These are phyloP conservation scores for Hylaeus anthracinus DNA, from an alignment of 1,140 invertebrate genomes.

Conservation along the genomic window DNA sequence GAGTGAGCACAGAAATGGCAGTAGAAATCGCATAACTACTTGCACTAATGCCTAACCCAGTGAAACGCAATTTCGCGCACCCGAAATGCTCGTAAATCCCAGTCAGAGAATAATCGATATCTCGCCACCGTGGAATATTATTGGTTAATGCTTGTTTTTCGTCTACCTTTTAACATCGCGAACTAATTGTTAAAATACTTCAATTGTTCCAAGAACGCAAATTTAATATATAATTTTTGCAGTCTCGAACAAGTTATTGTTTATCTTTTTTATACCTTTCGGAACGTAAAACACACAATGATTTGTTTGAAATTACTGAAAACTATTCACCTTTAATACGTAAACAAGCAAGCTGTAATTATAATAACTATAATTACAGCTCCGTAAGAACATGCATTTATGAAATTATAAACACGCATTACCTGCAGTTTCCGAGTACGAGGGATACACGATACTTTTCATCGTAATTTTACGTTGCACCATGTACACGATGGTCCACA, in stretches of 20 bases:
- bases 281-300: too few relatives aligned
- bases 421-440: constrained; percentile 14
- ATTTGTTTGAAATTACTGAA: too few relatives aligned
- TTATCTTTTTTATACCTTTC: too few relatives aligned
- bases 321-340: too few relatives aligned
- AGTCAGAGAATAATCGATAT: constrained; percentile 22
- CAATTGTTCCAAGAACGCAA: too few relatives aligned
- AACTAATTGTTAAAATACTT: too few relatives aligned
- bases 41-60: constrained; percentile 18
- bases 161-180: not conserved
- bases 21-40: constrained; percentile 56
- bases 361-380: too few relatives aligned
- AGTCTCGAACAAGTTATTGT: too few relatives aligned
- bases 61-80: constrained; percentile 50
- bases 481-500: constrained; percentile 60
- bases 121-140: not conserved
- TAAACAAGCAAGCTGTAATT: too few relatives aligned
- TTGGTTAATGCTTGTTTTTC: too few relatives aligned
- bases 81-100: constrained; percentile 45
- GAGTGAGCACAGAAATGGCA: constrained; percentile 38
- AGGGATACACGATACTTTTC: constrained; percentile 22
- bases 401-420: constrained; percentile 4
- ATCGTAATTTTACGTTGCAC: constrained; percentile 53
- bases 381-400: too few relatives aligned
- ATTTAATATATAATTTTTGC: too few relatives aligned